These are phyloP conservation scores for Greenwoodochromis staneri DNA, from an alignment of 2,113 vertebrate genomes.

Conservation along the genomic window DNA sequence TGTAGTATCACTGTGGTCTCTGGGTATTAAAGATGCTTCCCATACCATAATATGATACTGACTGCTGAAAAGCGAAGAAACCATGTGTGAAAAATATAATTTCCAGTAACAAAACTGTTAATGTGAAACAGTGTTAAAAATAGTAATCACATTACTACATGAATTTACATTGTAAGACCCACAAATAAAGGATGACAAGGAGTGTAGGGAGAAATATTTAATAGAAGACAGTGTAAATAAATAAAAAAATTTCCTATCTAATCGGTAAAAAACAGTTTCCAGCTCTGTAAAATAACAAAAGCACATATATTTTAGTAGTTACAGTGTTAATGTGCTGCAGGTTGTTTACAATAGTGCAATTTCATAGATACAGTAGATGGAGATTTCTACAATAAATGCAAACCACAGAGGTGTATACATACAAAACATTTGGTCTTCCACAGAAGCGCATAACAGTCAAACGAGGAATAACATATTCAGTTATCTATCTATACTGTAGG, in stretches of 20 bases:
- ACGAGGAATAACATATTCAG: background rate
- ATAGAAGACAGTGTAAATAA: slow-evolving; percentile 69
- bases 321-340: slow-evolving; percentile 57
- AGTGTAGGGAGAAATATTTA: slow-evolving; percentile 58
- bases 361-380: slow-evolving; percentile 58
- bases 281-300: slow-evolving; percentile 51
- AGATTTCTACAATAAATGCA: slow-evolving; percentile 27
- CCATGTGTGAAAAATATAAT: background rate
- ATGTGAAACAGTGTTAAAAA: background rate
- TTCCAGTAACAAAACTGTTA: background rate
- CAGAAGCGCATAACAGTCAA: background rate
- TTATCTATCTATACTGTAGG: background rate
- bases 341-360: slow-evolving; percentile 68
- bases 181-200: background rate
- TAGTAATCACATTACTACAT: background rate
- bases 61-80: background rate
- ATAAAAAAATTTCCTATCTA: slow-evolving; percentile 40
- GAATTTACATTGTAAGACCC: background rate
- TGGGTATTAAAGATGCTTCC: background rate
- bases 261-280: slow-evolving; percentile 49
- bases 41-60: background rate
- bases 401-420: background rate
- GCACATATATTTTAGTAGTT: slow-evolving; percentile 26
- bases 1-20: background rate
- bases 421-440: background rate